Evolutionary conservation across 2,888 invertebrate species (phyloP).

Genomic region (Lacanobia oleracea): DNA sequence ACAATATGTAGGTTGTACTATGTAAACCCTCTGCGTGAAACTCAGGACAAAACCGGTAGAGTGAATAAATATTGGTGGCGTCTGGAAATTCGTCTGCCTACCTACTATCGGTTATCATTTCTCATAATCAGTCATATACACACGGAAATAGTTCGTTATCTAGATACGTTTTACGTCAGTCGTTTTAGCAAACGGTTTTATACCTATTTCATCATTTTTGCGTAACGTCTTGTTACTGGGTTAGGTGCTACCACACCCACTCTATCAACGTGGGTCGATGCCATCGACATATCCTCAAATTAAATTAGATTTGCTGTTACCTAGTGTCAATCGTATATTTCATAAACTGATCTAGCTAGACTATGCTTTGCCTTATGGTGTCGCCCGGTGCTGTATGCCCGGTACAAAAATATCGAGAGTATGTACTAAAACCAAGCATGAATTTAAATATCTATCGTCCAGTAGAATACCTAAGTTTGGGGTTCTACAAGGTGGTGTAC

Average conservation of each 20-base stretch:
- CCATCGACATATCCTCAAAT: not conserved
- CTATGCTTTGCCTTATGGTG: no score
- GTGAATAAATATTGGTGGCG: not conserved
- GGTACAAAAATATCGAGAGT: no score
- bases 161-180: conserved; percentile 21
- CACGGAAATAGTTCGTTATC: conserved; percentile 28
- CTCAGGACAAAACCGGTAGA: not conserved
- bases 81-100: conserved; percentile 15
- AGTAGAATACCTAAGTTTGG: no score
- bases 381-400: no score
- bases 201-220: conserved; percentile 14
- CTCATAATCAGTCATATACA: conserved; percentile 16
- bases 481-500: no score
- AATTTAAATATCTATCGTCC: no score
- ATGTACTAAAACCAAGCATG: no score
- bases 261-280: not conserved
- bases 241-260: not conserved
- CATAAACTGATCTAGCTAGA: not conserved
- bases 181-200: not conserved
- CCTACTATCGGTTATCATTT: conserved; percentile 23
- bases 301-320: not conserved
- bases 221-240: not conserved
- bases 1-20: no score
- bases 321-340: not conserved
- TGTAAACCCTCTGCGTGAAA: no score